A percentile compares a stretch with the other conserved stretches of the same genome.
These are phyloP conservation scores for Sphaeramia orbicularis DNA, from an alignment of 2,797 vertebrate genomes.

Conservation along the genomic window DNA sequence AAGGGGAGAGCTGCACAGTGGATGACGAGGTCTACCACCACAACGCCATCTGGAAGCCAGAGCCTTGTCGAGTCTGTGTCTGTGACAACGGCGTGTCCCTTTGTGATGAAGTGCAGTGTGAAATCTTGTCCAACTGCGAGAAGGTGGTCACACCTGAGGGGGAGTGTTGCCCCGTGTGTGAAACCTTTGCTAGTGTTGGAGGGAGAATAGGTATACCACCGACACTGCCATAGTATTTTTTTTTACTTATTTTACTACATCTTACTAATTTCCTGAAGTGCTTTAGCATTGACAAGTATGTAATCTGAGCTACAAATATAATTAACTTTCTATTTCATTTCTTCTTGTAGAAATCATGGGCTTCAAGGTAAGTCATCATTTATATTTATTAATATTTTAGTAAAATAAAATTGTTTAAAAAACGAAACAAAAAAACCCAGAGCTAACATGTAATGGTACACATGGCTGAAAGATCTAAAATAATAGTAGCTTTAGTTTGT, in stretches of 20 bases:
- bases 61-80: conserved; percentile 90
- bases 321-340: not conserved
- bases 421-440: not conserved
- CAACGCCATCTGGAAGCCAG: conserved; percentile 92
- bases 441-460: too few species aligned
- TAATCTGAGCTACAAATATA: not conserved
- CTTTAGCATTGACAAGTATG: too few species aligned
- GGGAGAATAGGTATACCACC: conserved; percentile 72
- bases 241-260: too few species aligned
- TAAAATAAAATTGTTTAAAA: too few species aligned
- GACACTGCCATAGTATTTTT: too few species aligned
- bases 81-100: conserved; percentile 91
- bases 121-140: conserved; percentile 84
- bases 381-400: not conserved
- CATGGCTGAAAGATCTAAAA: too few species aligned
- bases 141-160: conserved; percentile 85
- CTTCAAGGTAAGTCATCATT: conserved; percentile 86
- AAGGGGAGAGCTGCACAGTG: conserved; percentile 43
- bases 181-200: conserved; percentile 82
- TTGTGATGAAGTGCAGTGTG: conserved; percentile 93
- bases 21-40: conserved; percentile 84
- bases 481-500: too few species aligned
- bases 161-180: conserved; percentile 93
- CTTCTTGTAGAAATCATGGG: conserved; percentile 81
- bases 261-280: too few species aligned